These are phyloP conservation scores for Congeria kusceri DNA, from an alignment of 2,888 invertebrate species.

Conservation along the genomic window DNA sequence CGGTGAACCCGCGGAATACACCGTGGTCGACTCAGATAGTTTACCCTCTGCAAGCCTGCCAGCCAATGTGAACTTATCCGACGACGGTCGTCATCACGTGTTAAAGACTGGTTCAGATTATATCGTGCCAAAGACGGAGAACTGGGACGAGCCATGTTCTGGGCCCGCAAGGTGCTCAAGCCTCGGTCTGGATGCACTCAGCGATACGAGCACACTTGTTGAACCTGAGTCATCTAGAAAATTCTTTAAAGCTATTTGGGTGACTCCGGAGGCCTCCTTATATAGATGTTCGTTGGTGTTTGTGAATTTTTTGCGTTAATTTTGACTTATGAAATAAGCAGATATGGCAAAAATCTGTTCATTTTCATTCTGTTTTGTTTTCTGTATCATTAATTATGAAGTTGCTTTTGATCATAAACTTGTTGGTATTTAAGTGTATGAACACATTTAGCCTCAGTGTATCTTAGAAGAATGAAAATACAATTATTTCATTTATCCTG, in stretches of 20 bases:
- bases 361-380: too few relatives aligned
- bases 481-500: too few relatives aligned
- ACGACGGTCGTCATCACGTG: conserved; percentile 27
- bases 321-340: too few relatives aligned
- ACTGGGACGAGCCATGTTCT: conserved; percentile 68
- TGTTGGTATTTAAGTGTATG: too few relatives aligned
- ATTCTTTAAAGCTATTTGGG: conserved; percentile 71
- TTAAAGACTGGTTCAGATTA: conserved; percentile 15
- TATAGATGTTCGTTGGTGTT: too few relatives aligned
- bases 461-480: too few relatives aligned
- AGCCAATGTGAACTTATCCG: conserved; percentile 29
- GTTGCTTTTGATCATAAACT: too few relatives aligned
- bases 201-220: conserved; percentile 30
- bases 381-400: too few relatives aligned
- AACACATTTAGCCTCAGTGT: too few relatives aligned
- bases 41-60: conserved; percentile 27
- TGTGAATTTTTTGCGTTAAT: too few relatives aligned
- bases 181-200: conserved; percentile 9
- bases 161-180: too few relatives aligned
- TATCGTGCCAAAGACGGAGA: conserved; percentile 49
- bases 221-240: conserved; percentile 56
- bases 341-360: too few relatives aligned
- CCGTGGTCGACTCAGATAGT: conserved; percentile 18
- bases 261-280: background rate
- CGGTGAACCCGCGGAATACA: conserved; percentile 57